Evolutionary conservation across 2,888 invertebrate genomes (phyloP).

Genomic region (Lydus trimaculatus): DNA sequence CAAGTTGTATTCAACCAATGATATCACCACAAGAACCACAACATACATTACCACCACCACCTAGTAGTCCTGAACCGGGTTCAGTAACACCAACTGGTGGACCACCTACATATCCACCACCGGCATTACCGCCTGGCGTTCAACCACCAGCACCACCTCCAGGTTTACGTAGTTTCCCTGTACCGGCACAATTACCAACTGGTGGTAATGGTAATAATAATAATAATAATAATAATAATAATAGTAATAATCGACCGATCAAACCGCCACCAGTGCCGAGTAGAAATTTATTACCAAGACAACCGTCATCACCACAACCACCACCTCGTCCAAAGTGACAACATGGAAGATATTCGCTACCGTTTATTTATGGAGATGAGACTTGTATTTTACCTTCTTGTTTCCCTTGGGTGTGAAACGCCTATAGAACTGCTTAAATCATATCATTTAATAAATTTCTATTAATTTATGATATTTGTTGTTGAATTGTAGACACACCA

Average conservation of each 20-base stretch:
- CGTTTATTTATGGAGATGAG: slow-evolving; percentile 55
- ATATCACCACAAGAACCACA: slow-evolving; percentile 31
- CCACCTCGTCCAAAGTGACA: slow-evolving; percentile 59
- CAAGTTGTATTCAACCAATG: slow-evolving; percentile 31
- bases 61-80: slow-evolving; percentile 44
- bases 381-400: slow-evolving; percentile 55
- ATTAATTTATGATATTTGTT: background rate
- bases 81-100: slow-evolving; percentile 56
- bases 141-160: slow-evolving; percentile 58
- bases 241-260: slow-evolving; percentile 24
- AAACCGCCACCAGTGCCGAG: slow-evolving; percentile 66
- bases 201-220: background rate
- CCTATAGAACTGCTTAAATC: background rate
- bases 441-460: background rate
- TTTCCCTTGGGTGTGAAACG: slow-evolving; percentile 55
- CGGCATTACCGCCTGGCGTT: slow-evolving; percentile 55
- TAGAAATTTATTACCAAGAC: slow-evolving; percentile 63
- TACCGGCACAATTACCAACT: slow-evolving; percentile 52
- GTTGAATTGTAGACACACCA: slow-evolving; percentile 27
- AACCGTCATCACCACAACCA: slow-evolving; percentile 58
- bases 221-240: no score
- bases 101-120: slow-evolving; percentile 58
- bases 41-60: slow-evolving; percentile 17
- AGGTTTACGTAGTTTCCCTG: slow-evolving; percentile 40
- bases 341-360: slow-evolving; percentile 54